A percentile compares a stretch with the other conserved stretches of the same genome.
phyloP scores from a whole-genome alignment of 53 echinoderm and acorn worm genomes.

The Echinometra lucunter region DNA sequence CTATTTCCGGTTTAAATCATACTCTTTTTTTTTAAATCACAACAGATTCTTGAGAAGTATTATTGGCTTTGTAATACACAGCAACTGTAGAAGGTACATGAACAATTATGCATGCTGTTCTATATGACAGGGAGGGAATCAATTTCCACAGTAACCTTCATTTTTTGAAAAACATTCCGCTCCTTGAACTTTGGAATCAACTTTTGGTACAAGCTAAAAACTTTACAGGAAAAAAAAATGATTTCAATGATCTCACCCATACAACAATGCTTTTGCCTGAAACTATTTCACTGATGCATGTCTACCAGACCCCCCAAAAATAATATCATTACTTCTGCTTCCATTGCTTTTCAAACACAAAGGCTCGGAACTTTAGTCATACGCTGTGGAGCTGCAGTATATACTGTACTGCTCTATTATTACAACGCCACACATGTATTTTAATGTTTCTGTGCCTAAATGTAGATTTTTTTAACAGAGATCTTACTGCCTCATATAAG shows the following conservation, averaged over 20 bases:
- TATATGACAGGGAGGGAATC: too few species aligned
- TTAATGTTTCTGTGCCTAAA: too few species aligned
- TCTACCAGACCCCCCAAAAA: neutral
- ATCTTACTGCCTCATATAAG: too few species aligned
- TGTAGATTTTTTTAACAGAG: too few species aligned
- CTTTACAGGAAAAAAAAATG: neutral
- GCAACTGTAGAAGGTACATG: too few species aligned
- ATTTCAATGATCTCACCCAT: neutral
- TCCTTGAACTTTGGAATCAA: constrained; percentile 5
- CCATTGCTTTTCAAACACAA: neutral
- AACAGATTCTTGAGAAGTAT: too few species aligned
- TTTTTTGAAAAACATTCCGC: neutral
- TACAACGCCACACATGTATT: too few species aligned
- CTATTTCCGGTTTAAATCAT: too few species aligned
- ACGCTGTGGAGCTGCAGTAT: neutral
- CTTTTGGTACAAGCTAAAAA: neutral
- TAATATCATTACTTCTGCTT: neutral
- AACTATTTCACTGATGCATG: neutral
- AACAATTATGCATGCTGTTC: too few species aligned
- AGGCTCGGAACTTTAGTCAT: neutral
- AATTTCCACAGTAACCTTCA: neutral
- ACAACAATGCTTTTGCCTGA: neutral
- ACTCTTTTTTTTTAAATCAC: too few species aligned
- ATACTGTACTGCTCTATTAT: too few species aligned
- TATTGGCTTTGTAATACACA: too few species aligned